Evolutionary conservation across 2,888 invertebrate species (phyloP), one percentile per base, ranked within the genome.

Genomic region (Lagria hirta): DNA sequence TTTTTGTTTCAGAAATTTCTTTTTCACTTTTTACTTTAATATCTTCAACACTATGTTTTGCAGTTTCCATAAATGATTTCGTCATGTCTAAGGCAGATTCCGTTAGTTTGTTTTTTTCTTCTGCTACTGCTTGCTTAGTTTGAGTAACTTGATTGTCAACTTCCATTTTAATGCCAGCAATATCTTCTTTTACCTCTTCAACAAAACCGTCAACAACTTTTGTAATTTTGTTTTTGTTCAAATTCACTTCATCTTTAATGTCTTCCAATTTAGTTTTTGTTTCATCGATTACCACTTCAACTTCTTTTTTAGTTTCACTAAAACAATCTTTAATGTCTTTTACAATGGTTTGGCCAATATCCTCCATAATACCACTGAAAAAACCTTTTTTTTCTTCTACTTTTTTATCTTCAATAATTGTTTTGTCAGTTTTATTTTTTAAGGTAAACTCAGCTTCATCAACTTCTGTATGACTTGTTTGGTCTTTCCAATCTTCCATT

Each of bases 321-420:
- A 47, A 16, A 28, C 28, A 24, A 27, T 48, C 49, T 29, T 30
- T 43, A 20, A 51, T 30, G 32, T 47, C 46, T 20, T 48, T 10
- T 13, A 28, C 17, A 12, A 37, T 18, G 15, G 29, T 36, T 24
- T 18, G 14, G 14, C 30, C 36, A 23, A 43, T 43, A 15, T 43
- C 36, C 13, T 27, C 22, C 11, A 34, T 24, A 15, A 27, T 3
- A 3, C 26, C 36, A 3, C 26, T 37, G 24, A 36, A 22, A 29
- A 33, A 32, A 11, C 20, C 16, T 8, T 10, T 33, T 23, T 21
- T 14, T 11, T 43, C 27, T 16, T 20, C 22, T n/a, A 28, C 23
- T 26, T 42, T 34, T 15, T 42, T 33, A 32, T 26, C 10, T 7
- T 41, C 12, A 5, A 28, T 48, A 17, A 32, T 41, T 14, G 27